Evolutionary conservation across 1,140 invertebrate genomes (phyloP).

Genomic region (silkworm (Bombyx mori)): ASM3026992v2 NC_085120.1:12465001-12465500

Average conservation of each 20-base stretch:
- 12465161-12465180: slow-evolving; percentile 83
- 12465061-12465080: slow-evolving; percentile 82
- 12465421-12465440: slow-evolving; percentile 4
- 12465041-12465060: slow-evolving; percentile 86
- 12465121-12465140: slow-evolving; percentile 85
- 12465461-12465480: slow-evolving; percentile 31
- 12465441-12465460: slow-evolving; percentile 12
- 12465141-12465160: slow-evolving; percentile 86
- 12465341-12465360: slow-evolving; percentile 81
- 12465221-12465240: slow-evolving; percentile 81
- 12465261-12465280: slow-evolving; percentile 86
- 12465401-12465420: slow-evolving; percentile 69
- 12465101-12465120: slow-evolving; percentile 80
- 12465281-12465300: slow-evolving; percentile 90
- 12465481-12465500: slow-evolving; percentile 25
- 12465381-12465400: slow-evolving; percentile 77
- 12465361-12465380: slow-evolving; percentile 82
- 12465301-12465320: slow-evolving; percentile 91
- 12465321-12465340: slow-evolving; percentile 85
- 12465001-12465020: slow-evolving; percentile 90
- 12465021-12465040: slow-evolving; percentile 91
- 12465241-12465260: slow-evolving; percentile 84
- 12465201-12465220: slow-evolving; percentile 84
- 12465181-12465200: slow-evolving; percentile 90
- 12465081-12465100: slow-evolving; percentile 89